Evolutionary conservation across 2,113 vertebrate genomes (phyloP), one percentile per base, ranked within the genome.

Genomic region (Proteles cristata): DNA sequence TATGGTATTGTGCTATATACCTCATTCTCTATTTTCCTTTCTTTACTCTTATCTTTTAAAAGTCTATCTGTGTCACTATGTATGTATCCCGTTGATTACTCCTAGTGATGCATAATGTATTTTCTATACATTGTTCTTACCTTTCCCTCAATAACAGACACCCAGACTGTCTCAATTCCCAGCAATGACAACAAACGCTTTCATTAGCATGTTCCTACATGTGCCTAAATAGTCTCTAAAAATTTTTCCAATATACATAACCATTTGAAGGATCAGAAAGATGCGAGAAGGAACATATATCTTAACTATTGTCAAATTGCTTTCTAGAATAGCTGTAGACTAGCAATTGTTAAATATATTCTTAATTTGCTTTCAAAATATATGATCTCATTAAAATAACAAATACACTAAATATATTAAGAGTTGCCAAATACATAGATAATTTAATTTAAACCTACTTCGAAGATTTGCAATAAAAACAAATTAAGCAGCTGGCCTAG

Each of bases 341-440:
- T 10, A 79, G 7, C 11, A 81, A 76, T 55, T 83, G 2, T 92
- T 92, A 96, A 92, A 83, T 68, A 82, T 28, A 82, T 58, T 83
- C 73, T 94, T 83, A 92, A 90, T 86, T 61, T 79, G n/a, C 53
- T 86, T 77, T 90, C 71, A 79, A 92, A 97, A 83, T 58, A 94
- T 33, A 89, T 5, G 7, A 21, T 50, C 43, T 71, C 21, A 77
- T 86, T 92, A 89, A 82, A 96, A 88, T 91, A 90, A 87, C 15
- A 90, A 89, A 90, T 48, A 84, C 4, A 76, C 28, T 74, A 80
- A 88, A 93, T 84, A 95, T 26, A 82, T 74, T 90, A 90, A 66
- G 53, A 33, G 53, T 74, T 74, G 80, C 61, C 43, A 96, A 65
- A 86, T 58, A 73, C 35, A 87, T 26, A 92, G 79, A 89, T 84